A percentile compares a stretch with the other conserved stretches of the same genome.
These are phyloP conservation scores for Lydus trimaculatus DNA, from an alignment of 2,888 invertebrate genomes.

Conservation along the genomic window DNA sequence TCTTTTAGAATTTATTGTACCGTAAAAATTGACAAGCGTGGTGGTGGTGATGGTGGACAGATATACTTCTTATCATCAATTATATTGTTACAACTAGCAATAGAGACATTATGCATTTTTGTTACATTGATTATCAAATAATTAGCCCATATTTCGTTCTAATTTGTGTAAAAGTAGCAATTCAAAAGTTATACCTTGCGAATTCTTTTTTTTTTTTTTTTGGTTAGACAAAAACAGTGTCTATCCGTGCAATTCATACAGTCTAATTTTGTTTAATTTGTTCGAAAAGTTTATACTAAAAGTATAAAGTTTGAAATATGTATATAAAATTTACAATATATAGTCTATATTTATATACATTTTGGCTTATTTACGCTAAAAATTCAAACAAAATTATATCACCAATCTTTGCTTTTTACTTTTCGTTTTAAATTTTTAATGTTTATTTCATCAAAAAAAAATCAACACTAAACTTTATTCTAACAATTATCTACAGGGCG, in stretches of 20 bases:
- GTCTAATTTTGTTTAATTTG: conserved; percentile 27
- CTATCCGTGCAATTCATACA: no score
- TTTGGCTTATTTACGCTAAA: conserved; percentile 46
- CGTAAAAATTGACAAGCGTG: conserved; percentile 59
- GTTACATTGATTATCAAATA: conserved; percentile 26
- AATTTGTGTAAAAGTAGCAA: conserved; percentile 17
- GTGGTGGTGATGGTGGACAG: conserved; percentile 47
- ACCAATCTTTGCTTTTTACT: conserved; percentile 41
- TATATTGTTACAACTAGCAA: conserved; percentile 36
- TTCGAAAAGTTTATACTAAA: conserved; percentile 33
- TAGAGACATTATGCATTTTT: conserved; percentile 37
- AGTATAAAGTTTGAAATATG: conserved; percentile 43
- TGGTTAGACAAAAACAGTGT: no score
- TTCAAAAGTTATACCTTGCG: conserved; percentile 43
- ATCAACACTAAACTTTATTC: background rate
- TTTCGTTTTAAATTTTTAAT: no score
- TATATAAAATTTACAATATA: conserved; percentile 46
- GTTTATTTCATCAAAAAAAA: conserved; percentile 21
- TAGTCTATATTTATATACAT: conserved; percentile 19
- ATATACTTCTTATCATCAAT: no score
- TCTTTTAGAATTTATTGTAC: conserved; percentile 55
- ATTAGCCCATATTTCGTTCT: background rate
- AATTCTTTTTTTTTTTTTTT: conserved; percentile 11
- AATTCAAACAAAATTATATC: conserved; percentile 47
- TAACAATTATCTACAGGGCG: background rate